These are phyloP conservation scores for Enteromius anoplus DNA, from an alignment of 2,797 vertebrate genomes.

Conservation along the genomic window DNA sequence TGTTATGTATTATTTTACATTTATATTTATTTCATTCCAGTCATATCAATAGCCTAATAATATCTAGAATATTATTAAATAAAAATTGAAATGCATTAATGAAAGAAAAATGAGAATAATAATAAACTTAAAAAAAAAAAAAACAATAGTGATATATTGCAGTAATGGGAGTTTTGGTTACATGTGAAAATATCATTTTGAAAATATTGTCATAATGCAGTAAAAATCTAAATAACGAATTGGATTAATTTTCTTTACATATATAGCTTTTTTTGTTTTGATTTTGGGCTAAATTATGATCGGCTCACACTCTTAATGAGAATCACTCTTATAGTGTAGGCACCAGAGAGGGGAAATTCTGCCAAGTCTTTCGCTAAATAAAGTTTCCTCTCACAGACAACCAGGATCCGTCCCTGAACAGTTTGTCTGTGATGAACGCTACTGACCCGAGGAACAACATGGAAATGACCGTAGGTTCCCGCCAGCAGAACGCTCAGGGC, in stretches of 20 bases:
- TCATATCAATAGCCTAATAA: neutral
- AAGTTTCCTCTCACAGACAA: constrained; percentile 80
- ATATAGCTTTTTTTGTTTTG: neutral
- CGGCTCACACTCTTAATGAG: neutral
- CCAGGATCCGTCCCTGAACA: constrained; percentile 87
- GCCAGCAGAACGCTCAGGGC: constrained; percentile 92
- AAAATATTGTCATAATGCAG: neutral
- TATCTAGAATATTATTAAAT: neutral
- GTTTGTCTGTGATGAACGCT: constrained; percentile 83
- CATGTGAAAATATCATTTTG: neutral
- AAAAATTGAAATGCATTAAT: neutral
- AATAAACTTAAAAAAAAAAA: neutral
- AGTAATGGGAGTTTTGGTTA: neutral
- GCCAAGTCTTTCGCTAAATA: neutral
- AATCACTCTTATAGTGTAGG: neutral
- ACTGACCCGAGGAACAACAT: constrained; percentile 86
- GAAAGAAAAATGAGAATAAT: neutral
- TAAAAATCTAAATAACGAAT: neutral
- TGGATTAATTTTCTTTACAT: neutral
- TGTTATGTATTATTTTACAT: neutral
- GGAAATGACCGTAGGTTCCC: constrained; percentile 86
- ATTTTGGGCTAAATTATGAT: neutral
- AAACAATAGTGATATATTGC: too few species aligned
- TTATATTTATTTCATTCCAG: neutral
- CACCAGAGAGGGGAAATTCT: neutral